Evolutionary conservation across 2,888 invertebrate genomes (phyloP).

Genomic region (Polymixis lichenea): DNA sequence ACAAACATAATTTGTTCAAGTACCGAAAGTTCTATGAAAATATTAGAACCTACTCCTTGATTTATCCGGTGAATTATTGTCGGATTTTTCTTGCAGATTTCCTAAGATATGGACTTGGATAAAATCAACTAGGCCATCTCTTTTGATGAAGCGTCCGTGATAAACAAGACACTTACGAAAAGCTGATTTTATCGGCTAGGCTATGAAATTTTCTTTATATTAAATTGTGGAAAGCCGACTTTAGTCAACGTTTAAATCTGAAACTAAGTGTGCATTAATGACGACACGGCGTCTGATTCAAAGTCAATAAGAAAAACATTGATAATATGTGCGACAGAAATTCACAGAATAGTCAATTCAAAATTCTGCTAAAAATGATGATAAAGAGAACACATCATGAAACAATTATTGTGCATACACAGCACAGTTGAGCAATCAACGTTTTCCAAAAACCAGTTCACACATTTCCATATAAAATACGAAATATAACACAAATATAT

Average conservation of each 20-base stretch:
- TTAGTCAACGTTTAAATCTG: background rate
- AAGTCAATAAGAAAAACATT: background rate
- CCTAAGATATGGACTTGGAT: background rate
- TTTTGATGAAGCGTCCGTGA: background rate
- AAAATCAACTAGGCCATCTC: background rate
- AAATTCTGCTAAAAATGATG: slow-evolving; percentile 34
- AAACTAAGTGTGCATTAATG: background rate
- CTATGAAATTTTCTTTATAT: too few relatives aligned
- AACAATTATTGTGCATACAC: slow-evolving; percentile 51
- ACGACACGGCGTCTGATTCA: background rate
- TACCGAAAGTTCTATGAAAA: background rate
- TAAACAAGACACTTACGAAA: too few relatives aligned
- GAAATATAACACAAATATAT: slow-evolving; percentile 61
- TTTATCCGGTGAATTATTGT: slow-evolving; percentile 11
- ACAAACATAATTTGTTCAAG: too few relatives aligned
- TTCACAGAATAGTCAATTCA: background rate
- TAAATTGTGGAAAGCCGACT: background rate
- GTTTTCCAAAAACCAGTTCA: slow-evolving; percentile 62
- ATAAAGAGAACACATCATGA: slow-evolving; percentile 29
- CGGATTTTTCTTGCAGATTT: slow-evolving; percentile 22
- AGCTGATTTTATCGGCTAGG: too few relatives aligned
- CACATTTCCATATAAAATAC: slow-evolving; percentile 58
- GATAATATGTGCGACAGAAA: background rate
- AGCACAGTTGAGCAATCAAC: slow-evolving; percentile 62
- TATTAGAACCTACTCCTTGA: slow-evolving; percentile 13